phyloP scores from a whole-genome alignment of 2,888 invertebrate species.

The Dynastes maya region DNA sequence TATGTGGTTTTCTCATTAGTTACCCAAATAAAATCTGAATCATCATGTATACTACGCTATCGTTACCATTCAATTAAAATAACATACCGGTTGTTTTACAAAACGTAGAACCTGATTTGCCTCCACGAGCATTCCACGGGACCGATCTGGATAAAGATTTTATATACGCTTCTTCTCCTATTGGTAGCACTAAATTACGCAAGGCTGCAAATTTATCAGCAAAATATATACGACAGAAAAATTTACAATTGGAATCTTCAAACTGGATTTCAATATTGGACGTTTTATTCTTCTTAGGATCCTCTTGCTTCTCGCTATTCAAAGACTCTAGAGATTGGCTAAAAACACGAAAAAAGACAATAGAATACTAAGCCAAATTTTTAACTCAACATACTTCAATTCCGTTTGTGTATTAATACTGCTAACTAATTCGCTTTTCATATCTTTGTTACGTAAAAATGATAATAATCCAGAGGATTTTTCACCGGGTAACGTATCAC shows the following conservation, averaged over 20 bases:
- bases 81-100: constrained; percentile 88
- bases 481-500: constrained; percentile 59
- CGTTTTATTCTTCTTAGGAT: constrained; percentile 65
- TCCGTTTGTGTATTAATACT: constrained; percentile 47
- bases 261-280: constrained; percentile 75
- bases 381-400: constrained; percentile 35
- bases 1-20: no score
- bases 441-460: constrained; percentile 67
- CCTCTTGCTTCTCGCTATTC: constrained; percentile 61
- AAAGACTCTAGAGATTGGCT: constrained; percentile 56
- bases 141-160: constrained; percentile 89
- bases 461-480: constrained; percentile 66
- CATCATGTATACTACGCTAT: no score
- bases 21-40: no score
- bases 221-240: constrained; percentile 92
- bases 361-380: background rate
- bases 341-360: constrained; percentile 40
- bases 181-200: constrained; percentile 71
- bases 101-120: constrained; percentile 97
- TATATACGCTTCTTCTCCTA: constrained; percentile 84
- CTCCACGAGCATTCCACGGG: constrained; percentile 95
- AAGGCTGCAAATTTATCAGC: constrained; percentile 92
- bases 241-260: constrained; percentile 81
- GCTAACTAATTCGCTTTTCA: constrained; percentile 57
- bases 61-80: background rate